Evolutionary conservation across 2,113 vertebrate genomes (phyloP), one percentile per base, ranked within the genome.

Genomic region (Asarcornis scutulata): DNA sequence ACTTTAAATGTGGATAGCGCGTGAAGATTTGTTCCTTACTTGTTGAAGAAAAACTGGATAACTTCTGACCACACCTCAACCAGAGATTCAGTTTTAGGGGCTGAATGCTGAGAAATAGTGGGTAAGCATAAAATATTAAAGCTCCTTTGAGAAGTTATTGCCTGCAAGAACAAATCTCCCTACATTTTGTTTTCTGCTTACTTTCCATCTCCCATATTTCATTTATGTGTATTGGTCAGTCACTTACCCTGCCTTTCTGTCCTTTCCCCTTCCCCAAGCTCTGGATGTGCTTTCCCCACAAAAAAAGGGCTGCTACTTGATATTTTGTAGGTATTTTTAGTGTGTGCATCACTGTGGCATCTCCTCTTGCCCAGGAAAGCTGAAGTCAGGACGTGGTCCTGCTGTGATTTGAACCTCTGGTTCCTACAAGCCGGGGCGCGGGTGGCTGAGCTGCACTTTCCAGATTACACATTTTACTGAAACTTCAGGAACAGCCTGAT

Each of bases 401-500:
- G 69, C 53, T 88, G 77, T 3, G 18, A 46, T 38, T n/a, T 69
- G 64, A 94, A 81, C 21, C 66, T 68, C 17, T n/a, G 74, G 44
- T 48, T 82, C 73, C 72, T 40, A 36, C 32, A 56, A 63, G 29
- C 21, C 1, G 0, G 16, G 38, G 26, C 3, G 2, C 1, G 2
- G 79, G 78, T 44, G 22, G 3, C 72, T 72, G 56, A 84, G 62
- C 68, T 90, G 42, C 1, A 3, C 36, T n/a, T 71, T 72, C 64
- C 63, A 64, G 14, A 42, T 71, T 71, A 79, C 62, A 52, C 11
- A 53, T 21, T 68, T 75, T 38, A 82, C 66, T 82, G 53, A 82
- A 82, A 50, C 48, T 84, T 91, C 86, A 91, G 59, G n/a, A 55
- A 22, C 38, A 62, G 62, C 34, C 55, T 91, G 91, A 92, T 92